Evolutionary conservation across 2,888 invertebrate species (phyloP), one percentile per base, ranked within the genome.

Genomic region (Drepana falcataria): DNA sequence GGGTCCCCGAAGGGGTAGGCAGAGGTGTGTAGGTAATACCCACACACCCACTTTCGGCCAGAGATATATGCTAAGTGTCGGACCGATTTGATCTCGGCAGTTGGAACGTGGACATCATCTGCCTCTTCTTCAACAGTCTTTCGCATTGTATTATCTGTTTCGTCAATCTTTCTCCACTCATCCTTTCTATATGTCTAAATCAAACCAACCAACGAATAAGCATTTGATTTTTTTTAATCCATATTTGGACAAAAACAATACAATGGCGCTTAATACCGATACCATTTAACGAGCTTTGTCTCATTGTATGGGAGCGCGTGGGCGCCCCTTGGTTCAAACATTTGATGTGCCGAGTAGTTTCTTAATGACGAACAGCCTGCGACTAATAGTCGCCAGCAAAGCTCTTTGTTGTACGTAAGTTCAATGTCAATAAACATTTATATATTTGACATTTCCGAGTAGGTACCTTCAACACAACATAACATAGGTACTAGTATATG

Each of bases 321-420:
- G 88, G 89, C 78, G 88, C 75, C 84, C 84, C 85, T 80, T 77
- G 66, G 71, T 71, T 81, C 83, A 85, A 87, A 85, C 83, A 87
- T 79, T 81, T 77, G 76, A 77, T 76, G 72, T 68, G 72, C 65
- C 69, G 75, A 79, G 75, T 81, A 79, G 83, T 83, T 84, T 83
- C 80, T 77, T 83, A 80, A 83, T 78, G 79, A 77, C 73, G 69
- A 71, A 82, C 81, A 76, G 77, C 79, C 68, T 62, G 70, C 68
- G 81, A 79, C 81, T 77, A 67, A 73, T 59, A 59, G 59, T 69
- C 71, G 81, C 72, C 76, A 57, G 58, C 60, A 49, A 54, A 59
- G 67, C 21, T 21, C 21, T 21, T 21, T 21, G 68, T 66, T 53
- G 63, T 66, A 68, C 72, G 70, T 73, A 73, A 59, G 66, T 61